Conservation (phyloP, 2,888 invertebrate genomes). For the Kuschelorhynchus macadamiae region DNA sequence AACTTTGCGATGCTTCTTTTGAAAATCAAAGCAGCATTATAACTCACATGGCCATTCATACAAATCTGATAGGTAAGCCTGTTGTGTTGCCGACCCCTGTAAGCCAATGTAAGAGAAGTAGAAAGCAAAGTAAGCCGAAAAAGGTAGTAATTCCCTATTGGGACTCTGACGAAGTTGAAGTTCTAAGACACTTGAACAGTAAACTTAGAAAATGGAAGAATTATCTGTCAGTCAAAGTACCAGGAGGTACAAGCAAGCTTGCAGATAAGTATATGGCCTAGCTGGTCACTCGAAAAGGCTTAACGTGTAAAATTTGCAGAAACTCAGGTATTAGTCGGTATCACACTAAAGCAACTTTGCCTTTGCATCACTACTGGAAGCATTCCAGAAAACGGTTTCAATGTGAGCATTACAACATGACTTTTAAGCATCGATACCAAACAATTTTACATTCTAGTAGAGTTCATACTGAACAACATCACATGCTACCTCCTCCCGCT, state of each 20-base stretch:
- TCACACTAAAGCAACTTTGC: conserved; percentile 68
- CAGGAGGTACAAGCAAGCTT: conserved; percentile 58
- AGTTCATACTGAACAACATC: conserved; percentile 64
- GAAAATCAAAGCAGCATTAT: conserved; percentile 69
- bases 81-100: conserved; percentile 58
- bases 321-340: conserved; percentile 67
- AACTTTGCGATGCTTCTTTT: conserved; percentile 68
- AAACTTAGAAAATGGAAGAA: conserved; percentile 61
- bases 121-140: conserved; percentile 71
- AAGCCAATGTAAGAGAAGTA: conserved; percentile 60
- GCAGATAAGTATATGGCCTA: conserved; percentile 66
- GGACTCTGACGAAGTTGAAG: conserved; percentile 63
- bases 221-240: conserved; percentile 54
- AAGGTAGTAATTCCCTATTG: conserved; percentile 67
- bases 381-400: conserved; percentile 67
- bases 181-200: conserved; percentile 61
- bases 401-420: conserved; percentile 70
- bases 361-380: conserved; percentile 71
- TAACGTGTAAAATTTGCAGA: conserved; percentile 65
- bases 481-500: conserved; percentile 47
- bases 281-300: conserved; percentile 63
- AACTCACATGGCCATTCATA: conserved; percentile 70
- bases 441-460: conserved; percentile 69
- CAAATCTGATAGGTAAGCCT: conserved; percentile 61
- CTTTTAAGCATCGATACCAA: conserved; percentile 70